Base-by-base conservation (phyloP, 2,797 vertebrate species). In the Pterois miles region DNA sequence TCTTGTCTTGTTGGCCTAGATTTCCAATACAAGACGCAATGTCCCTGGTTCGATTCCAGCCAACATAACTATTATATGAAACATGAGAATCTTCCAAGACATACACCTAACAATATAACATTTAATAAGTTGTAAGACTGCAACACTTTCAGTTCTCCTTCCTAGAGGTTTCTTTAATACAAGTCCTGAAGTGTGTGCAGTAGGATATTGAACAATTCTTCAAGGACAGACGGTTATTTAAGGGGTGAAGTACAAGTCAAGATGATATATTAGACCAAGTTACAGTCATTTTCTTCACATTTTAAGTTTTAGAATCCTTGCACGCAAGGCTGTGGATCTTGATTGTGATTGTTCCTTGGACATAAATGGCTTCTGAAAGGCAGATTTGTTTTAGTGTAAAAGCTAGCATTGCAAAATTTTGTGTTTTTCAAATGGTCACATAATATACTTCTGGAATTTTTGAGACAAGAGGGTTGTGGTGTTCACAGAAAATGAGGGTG, bases 201-300 rank as follows among this genome's bases (percentile, higher is more conserved):
- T 20, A 48, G 22, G 63, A 74, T 63, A 72, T 76, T 79, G 29
- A 56, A 52, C 56, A 48, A 65, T 76, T 79, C 65, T 76, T 85
- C 77, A 69, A 31, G 50, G 53, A 70, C 63, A 75, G 54, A 54
- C 70, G 43, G 54, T 56, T 72, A 65, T 84, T 71, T 71, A 71
- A 65, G 25, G 64, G 33, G 60, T 80, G 60, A 70, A 38, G 62
- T 27, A 67, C 9, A 2, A 76, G 58, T 76, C 46, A 62, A 68
- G 33, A 80, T 82, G 74, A 74, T 69, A 16, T 56, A 82, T 72
- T 53, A 63, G 46, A 73, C 20, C 43, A 69, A 59, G 56, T 76
- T 80, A 63, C 38, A 20, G 8, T 48, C 9, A 9, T 73, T 71
- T 56, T 29, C 12, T 18, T 22, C 13, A 63, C 40, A 67, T 71